Conservation (phyloP, 2,797 vertebrate species). For the Falco cherrug region DNA sequence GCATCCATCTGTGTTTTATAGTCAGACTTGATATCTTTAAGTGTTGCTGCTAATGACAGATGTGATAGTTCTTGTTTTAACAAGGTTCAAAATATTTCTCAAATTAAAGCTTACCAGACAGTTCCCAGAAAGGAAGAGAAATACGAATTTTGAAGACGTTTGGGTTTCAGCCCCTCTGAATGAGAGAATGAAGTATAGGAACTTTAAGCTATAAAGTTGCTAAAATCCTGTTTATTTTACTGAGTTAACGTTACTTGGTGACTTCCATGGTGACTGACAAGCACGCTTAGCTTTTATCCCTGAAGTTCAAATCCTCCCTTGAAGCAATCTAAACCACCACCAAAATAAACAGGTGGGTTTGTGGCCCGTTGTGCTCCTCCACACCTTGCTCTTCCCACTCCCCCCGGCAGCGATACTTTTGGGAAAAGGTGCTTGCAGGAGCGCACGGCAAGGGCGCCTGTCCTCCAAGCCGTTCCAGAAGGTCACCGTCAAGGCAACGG, state of each 20-base stretch:
- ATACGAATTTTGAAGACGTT: background rate
- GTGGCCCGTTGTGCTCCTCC: background rate
- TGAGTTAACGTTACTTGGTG: rapidly evolving
- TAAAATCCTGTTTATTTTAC: background rate
- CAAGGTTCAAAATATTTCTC: background rate
- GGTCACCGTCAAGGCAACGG: background rate
- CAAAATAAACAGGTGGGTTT: background rate
- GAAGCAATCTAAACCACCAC: background rate
- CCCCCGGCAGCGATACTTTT: rapidly evolving
- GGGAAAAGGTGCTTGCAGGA: background rate
- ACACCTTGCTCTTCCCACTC: background rate
- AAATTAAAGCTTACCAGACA: background rate
- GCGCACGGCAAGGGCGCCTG: rapidly evolving
- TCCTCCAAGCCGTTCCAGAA: background rate
- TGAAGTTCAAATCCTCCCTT: background rate
- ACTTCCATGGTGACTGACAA: rapidly evolving
- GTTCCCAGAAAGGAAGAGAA: background rate
- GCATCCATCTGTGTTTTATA: background rate
- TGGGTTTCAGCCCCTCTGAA: background rate
- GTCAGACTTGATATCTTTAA: background rate
- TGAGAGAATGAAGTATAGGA: background rate
- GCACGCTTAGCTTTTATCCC: background rate
- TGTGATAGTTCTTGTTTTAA: background rate
- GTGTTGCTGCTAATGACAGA: background rate
- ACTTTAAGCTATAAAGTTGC: background rate